A percentile compares a stretch with the other conserved stretches of the same genome.
Conservation (phyloP, 2,797 vertebrate species). For the Pterois miles region DNA sequence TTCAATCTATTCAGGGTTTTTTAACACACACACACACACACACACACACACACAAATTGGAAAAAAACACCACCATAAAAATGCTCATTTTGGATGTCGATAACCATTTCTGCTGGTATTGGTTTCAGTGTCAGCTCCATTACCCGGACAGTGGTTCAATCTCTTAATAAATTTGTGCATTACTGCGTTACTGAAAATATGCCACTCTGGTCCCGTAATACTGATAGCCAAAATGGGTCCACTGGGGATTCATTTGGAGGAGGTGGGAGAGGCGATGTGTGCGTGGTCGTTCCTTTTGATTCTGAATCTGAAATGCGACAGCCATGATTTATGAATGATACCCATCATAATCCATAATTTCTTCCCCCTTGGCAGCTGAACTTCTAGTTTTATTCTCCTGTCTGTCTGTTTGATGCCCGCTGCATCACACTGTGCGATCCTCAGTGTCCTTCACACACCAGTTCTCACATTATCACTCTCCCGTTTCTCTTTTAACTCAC, state of each 20-base stretch:
- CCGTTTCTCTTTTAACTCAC: slow-evolving; percentile 19
- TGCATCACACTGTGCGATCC: slow-evolving; percentile 45
- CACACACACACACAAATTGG: slow-evolving; percentile 7
- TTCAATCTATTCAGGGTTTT: slow-evolving; percentile 57
- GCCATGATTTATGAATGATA: slow-evolving; percentile 69
- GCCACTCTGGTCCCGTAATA: slow-evolving; percentile 32
- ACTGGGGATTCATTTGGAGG: slow-evolving; percentile 22
- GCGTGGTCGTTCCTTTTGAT: slow-evolving; percentile 24
- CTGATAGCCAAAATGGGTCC: slow-evolving; percentile 34
- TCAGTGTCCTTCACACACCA: slow-evolving; percentile 65
- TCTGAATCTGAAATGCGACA: slow-evolving; percentile 54
- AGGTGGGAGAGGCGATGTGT: background rate
- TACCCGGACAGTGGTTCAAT: slow-evolving; percentile 26
- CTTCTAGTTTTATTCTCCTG: slow-evolving; percentile 39
- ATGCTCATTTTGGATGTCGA: slow-evolving; percentile 44
- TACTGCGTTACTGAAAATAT: slow-evolving; percentile 51
- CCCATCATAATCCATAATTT: slow-evolving; percentile 64
- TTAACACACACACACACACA: slow-evolving; percentile 26
- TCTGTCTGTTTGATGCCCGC: slow-evolving; percentile 55
- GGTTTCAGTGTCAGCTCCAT: slow-evolving; percentile 53
- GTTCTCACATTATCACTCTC: slow-evolving; percentile 51
- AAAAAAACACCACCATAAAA: slow-evolving; percentile 19
- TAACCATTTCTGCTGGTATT: slow-evolving; percentile 53
- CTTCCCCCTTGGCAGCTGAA: slow-evolving; percentile 47
- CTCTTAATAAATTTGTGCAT: slow-evolving; percentile 48